Evolutionary conservation across 1,140 invertebrate species (phyloP).

Genomic region (Drosophila quadrilineata): DNA sequence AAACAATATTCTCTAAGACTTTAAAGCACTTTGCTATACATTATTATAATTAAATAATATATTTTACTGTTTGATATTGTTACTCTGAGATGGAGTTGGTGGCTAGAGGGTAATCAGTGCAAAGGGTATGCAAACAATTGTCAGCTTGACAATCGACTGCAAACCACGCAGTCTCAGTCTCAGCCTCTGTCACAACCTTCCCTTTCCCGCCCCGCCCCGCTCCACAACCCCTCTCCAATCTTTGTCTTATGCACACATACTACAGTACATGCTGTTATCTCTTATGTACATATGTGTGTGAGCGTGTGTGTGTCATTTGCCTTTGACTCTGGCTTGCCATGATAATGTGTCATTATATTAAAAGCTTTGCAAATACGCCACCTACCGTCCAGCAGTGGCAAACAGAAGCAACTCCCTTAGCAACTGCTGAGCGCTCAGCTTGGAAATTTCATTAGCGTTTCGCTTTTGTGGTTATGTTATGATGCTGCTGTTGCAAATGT

Average conservation of each 20-base stretch:
- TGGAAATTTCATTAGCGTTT: conserved; percentile 68
- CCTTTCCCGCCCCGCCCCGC: too few species aligned
- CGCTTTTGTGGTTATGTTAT: conserved; percentile 42
- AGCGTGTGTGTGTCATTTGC: conserved; percentile 11
- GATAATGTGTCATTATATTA: conserved; percentile 77
- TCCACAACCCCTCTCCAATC: not conserved
- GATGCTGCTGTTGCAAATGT: conserved; percentile 15
- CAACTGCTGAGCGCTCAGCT: conserved; percentile 15
- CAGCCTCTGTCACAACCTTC: not conserved
- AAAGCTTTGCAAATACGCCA: conserved; percentile 72
- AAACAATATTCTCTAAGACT: too few species aligned
- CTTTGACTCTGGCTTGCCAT: conserved; percentile 57
- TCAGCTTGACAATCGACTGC: not conserved
- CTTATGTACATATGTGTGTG: conserved; percentile 1
- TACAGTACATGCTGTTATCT: not conserved
- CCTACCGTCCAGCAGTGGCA: conserved; percentile 37
- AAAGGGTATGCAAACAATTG: conserved; percentile 18
- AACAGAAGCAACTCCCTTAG: conserved; percentile 27
- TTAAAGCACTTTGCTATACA: too few species aligned
- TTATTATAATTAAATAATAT: not conserved
- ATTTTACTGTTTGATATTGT: too few species aligned
- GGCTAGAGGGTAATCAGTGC: too few species aligned
- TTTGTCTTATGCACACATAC: not conserved
- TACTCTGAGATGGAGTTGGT: too few species aligned
- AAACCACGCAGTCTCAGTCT: not conserved